A percentile compares a stretch with the other conserved stretches of the same genome.
Conservation (phyloP, 2,113 vertebrate species). For the Pterocles orientalis region DNA sequence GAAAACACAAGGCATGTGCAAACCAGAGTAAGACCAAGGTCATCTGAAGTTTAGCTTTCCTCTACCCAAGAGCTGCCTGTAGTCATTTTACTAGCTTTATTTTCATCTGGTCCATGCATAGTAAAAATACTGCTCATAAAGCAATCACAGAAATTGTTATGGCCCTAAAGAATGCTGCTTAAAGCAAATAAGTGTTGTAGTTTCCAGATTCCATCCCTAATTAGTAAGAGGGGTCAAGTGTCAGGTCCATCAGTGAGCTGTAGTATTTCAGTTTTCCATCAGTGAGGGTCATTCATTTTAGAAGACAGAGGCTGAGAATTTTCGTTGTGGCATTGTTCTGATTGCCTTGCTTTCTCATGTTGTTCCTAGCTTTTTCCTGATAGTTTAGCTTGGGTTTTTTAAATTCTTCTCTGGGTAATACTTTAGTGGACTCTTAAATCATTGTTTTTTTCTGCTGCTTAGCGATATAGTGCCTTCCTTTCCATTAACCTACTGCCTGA, state of each 20-base stretch:
- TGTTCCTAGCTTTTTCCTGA: neutral
- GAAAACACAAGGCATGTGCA: conserved; percentile 34
- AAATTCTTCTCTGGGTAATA: conserved; percentile 29
- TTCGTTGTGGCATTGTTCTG: conserved; percentile 5
- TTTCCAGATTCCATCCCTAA: conserved; percentile 55
- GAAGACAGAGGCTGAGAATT: conserved; percentile 30
- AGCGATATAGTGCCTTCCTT: conserved; percentile 39
- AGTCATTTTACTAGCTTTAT: conserved; percentile 25
- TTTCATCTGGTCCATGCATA: conserved; percentile 15
- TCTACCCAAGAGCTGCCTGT: neutral
- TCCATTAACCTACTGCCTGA: conserved; percentile 49
- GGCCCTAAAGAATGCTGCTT: conserved; percentile 46
- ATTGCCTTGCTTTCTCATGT: neutral
- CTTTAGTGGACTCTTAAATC: conserved; percentile 37
- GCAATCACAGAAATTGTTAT: conserved; percentile 42
- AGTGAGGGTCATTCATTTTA: conserved; percentile 21
- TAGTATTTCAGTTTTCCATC: conserved; percentile 48
- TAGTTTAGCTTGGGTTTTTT: neutral
- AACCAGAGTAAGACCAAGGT: conserved; percentile 42
- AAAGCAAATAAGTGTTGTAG: conserved; percentile 49
- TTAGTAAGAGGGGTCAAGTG: conserved; percentile 57
- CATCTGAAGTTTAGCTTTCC: conserved; percentile 50
- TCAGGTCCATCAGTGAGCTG: conserved; percentile 45
- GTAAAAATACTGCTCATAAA: conserved; percentile 40
- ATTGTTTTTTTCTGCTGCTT: neutral